Conservation (phyloP, 23 tunicate genomes). For the Aplidium turbinatum region DNA sequence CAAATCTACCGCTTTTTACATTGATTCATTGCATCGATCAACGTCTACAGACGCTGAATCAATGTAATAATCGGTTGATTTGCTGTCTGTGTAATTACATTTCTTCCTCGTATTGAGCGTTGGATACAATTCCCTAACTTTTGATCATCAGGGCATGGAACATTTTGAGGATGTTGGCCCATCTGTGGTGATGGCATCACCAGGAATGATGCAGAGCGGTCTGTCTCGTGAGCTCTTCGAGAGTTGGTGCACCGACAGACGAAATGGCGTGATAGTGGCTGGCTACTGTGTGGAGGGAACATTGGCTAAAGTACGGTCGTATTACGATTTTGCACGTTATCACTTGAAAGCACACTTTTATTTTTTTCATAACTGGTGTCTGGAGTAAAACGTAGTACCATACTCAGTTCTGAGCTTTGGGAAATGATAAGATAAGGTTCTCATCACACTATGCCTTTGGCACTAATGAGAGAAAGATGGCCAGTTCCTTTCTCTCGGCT, state of each 20-base stretch:
- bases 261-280: slow-evolving; percentile 89
- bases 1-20: too few species aligned
- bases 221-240: slow-evolving; percentile 89
- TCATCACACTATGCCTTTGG: too few species aligned
- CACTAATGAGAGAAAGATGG: too few species aligned
- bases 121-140: background rate
- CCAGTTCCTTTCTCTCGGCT: too few species aligned
- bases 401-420: too few species aligned
- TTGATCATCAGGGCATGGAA: slow-evolving; percentile 99
- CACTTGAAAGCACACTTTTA: too few species aligned
- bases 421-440: too few species aligned
- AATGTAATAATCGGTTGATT: background rate
- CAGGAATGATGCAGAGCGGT: slow-evolving; percentile 98
- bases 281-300: slow-evolving; percentile 98
- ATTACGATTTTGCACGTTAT: background rate
- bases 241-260: slow-evolving; percentile 75
- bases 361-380: too few species aligned
- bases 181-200: slow-evolving; percentile 95
- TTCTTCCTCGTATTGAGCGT: too few species aligned
- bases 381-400: too few species aligned
- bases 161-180: slow-evolving; percentile 97
- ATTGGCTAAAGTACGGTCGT: slow-evolving; percentile 68
- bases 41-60: too few species aligned
- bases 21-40: too few species aligned
- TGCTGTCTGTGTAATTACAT: background rate